Conservation (phyloP, 2,888 invertebrate genomes). For the Amblyjoppa fuscipennis region DNA sequence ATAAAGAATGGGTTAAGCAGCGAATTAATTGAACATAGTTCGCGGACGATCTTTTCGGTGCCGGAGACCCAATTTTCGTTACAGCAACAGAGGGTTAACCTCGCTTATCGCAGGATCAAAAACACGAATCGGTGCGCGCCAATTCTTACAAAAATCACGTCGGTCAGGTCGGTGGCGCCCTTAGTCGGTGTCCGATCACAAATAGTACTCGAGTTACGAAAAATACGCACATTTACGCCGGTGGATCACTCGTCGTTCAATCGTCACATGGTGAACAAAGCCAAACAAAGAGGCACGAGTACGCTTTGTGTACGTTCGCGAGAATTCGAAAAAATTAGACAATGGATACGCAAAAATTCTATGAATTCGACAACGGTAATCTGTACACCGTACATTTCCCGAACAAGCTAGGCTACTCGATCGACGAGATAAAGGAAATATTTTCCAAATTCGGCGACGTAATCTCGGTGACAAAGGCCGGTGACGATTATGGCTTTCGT, state of each 20-base stretch:
- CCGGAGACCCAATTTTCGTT: neutral
- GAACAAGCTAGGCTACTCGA: slow-evolving; percentile 60
- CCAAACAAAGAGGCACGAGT: neutral
- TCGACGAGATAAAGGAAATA: slow-evolving; percentile 66
- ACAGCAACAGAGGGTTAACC: neutral
- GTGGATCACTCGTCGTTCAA: neutral
- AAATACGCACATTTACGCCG: neutral
- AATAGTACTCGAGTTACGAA: slow-evolving; percentile 3
- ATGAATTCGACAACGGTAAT: slow-evolving; percentile 9
- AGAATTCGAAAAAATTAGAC: neutral
- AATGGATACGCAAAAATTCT: slow-evolving; percentile 46
- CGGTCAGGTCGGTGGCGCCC: slow-evolving; percentile 25
- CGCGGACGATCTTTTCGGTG: neutral
- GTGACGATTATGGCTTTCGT: slow-evolving; percentile 71
- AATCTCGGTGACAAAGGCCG: slow-evolving; percentile 58
- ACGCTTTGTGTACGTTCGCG: neutral
- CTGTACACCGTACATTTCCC: slow-evolving; percentile 56
- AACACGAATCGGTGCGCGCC: neutral
- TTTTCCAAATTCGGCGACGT: slow-evolving; percentile 76
- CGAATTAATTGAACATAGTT: neutral
- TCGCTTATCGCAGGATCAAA: neutral
- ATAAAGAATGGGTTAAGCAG: neutral
- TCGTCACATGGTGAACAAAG: neutral
- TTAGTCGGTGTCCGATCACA: neutral
- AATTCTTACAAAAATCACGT: neutral